Percentiles rank a stretch among this genome's conserved stretches.
phyloP scores from a whole-genome alignment of 2,113 vertebrate genomes.

The Emberiza fucata region DNA sequence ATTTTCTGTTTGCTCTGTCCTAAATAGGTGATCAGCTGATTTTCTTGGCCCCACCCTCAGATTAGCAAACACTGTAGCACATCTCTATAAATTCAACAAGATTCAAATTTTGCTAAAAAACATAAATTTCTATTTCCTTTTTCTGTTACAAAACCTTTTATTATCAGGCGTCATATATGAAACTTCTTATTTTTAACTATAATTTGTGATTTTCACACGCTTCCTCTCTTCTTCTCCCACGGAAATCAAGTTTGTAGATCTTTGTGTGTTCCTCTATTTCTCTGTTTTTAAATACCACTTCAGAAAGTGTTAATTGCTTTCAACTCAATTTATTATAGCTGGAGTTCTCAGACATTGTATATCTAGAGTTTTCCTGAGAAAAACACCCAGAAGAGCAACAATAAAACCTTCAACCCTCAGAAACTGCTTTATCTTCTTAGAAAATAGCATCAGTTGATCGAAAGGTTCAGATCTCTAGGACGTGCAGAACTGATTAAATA shows the following conservation, averaged over 20 bases:
- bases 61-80: neutral
- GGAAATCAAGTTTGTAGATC: neutral
- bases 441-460: neutral
- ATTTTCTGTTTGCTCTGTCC: neutral
- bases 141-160: neutral
- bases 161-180: neutral
- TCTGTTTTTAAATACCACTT: neutral
- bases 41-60: neutral
- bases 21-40: neutral
- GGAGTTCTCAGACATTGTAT: neutral
- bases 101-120: neutral
- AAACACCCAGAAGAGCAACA: fast-evolving
- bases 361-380: neutral
- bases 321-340: neutral
- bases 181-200: neutral
- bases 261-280: neutral
- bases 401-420: neutral
- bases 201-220: neutral
- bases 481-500: neutral
- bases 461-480: neutral
- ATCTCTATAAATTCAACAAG: neutral
- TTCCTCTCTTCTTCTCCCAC: neutral
- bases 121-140: neutral
- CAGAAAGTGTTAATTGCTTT: neutral
- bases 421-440: neutral